A percentile compares a stretch with the other conserved stretches of the same genome.
These are phyloP conservation scores for Cinara cedri DNA, from an alignment of 2,888 invertebrate genomes.

Conservation along the genomic window DNA sequence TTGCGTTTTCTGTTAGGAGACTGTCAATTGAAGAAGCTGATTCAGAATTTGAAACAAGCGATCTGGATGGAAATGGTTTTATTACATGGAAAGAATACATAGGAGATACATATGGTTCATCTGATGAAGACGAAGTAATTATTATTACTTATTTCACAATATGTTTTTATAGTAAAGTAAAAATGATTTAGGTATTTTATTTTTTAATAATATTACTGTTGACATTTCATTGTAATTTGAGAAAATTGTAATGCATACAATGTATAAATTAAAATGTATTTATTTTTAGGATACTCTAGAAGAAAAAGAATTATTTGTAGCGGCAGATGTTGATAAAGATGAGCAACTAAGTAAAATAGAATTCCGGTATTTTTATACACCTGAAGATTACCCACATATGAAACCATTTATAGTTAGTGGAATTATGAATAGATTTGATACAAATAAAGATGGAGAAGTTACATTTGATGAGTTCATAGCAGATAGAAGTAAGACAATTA, in stretches of 20 bases:
- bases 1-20: slow-evolving; percentile 67
- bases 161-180: too few species aligned
- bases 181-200: too few species aligned
- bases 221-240: too few species aligned
- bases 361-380: slow-evolving; percentile 88
- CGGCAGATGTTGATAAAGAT: slow-evolving; percentile 85
- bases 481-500: slow-evolving; percentile 64
- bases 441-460: slow-evolving; percentile 80
- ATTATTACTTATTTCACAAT: too few species aligned
- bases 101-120: slow-evolving; percentile 78
- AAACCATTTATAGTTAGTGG: slow-evolving; percentile 77
- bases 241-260: too few species aligned
- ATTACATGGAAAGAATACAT: slow-evolving; percentile 91
- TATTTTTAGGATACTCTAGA: slow-evolving; percentile 70
- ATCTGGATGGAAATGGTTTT: slow-evolving; percentile 79
- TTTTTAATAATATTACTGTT: too few species aligned
- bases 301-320: slow-evolving; percentile 84
- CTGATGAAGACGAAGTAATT: slow-evolving; percentile 62
- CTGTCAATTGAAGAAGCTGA: slow-evolving; percentile 84
- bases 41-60: slow-evolving; percentile 85
- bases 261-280: too few species aligned
- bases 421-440: slow-evolving; percentile 85
- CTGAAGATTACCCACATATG: slow-evolving; percentile 92
- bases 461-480: slow-evolving; percentile 85
- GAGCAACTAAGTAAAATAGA: slow-evolving; percentile 76